Conservation (phyloP, 2,113 vertebrate genomes). For the Cyphomyrus discorhynchus region DNA sequence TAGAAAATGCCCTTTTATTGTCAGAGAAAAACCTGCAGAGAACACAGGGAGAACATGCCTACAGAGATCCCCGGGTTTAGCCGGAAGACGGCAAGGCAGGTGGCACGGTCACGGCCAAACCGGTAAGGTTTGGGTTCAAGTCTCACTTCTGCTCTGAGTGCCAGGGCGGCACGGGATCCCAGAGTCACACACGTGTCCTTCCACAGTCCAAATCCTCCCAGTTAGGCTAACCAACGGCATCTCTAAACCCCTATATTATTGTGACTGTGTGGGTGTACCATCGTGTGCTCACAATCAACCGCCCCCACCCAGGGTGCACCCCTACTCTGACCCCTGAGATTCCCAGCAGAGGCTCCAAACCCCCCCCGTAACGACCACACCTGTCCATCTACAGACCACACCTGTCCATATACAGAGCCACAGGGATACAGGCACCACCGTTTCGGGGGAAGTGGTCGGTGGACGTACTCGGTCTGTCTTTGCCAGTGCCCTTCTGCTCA, state of each 20-base stretch:
- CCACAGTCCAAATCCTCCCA: background rate
- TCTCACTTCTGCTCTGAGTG: background rate
- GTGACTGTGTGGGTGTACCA: background rate
- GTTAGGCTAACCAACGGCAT: background rate
- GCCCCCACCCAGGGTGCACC: background rate
- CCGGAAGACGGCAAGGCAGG: background rate
- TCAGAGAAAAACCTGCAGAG: background rate
- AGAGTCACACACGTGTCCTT: background rate
- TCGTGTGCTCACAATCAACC: background rate
- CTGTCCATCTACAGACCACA: too few species aligned
- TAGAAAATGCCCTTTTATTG: background rate
- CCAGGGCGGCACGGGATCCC: background rate
- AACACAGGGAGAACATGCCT: background rate
- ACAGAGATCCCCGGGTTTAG: background rate
- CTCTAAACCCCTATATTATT: background rate
- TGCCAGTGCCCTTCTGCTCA: slow-evolving; percentile 83
- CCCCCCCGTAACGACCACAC: background rate
- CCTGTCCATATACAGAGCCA: background rate
- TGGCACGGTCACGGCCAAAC: background rate
- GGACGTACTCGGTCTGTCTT: slow-evolving; percentile 74
- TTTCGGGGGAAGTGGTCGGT: background rate
- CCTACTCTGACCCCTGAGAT: background rate
- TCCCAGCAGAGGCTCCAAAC: background rate
- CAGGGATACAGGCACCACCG: background rate
- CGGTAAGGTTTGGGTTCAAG: background rate